These are phyloP conservation scores for Herminia tarsipennalis DNA, from an alignment of 2,888 invertebrate species.

Conservation along the genomic window DNA sequence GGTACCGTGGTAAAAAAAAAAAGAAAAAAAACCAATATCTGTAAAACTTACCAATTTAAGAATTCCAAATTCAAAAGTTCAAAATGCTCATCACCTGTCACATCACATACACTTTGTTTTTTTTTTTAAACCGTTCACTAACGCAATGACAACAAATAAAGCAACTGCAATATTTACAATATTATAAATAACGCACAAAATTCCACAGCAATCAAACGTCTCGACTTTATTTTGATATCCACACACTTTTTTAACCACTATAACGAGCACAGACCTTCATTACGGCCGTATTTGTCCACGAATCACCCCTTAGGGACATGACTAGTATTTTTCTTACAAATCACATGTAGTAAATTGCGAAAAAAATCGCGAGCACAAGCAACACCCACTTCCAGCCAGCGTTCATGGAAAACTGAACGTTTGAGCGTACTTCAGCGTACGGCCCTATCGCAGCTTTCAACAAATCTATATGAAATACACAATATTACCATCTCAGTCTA, in stretches of 20 bases:
- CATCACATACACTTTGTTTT: slow-evolving; percentile 39
- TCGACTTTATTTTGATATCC: slow-evolving; percentile 37
- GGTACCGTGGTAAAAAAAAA: neutral
- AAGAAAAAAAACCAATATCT: neutral
- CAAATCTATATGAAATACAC: slow-evolving; percentile 80
- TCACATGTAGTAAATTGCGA: slow-evolving; percentile 46
- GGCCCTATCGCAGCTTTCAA: slow-evolving; percentile 65
- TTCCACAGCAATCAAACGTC: slow-evolving; percentile 42
- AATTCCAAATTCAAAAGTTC: slow-evolving; percentile 35
- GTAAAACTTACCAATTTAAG: slow-evolving; percentile 35
- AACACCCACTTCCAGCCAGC: slow-evolving; percentile 24
- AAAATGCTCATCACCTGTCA: slow-evolving; percentile 20
- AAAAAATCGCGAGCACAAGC: slow-evolving; percentile 21
- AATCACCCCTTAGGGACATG: slow-evolving; percentile 34
- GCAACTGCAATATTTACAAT: slow-evolving; percentile 33
- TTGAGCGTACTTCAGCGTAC: slow-evolving; percentile 12
- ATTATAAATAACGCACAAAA: slow-evolving; percentile 36
- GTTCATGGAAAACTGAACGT: slow-evolving; percentile 44
- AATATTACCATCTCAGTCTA: slow-evolving; percentile 55
- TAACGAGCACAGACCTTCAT: slow-evolving; percentile 22
- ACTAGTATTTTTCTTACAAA: slow-evolving; percentile 35
- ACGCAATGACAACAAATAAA: slow-evolving; percentile 25
- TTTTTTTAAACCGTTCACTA: slow-evolving; percentile 27
- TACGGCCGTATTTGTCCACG: slow-evolving; percentile 24
- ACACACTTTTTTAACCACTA: slow-evolving; percentile 27